Evolutionary conservation across 2,888 invertebrate species (phyloP).

Genomic region (Latrodectus elegans): DNA sequence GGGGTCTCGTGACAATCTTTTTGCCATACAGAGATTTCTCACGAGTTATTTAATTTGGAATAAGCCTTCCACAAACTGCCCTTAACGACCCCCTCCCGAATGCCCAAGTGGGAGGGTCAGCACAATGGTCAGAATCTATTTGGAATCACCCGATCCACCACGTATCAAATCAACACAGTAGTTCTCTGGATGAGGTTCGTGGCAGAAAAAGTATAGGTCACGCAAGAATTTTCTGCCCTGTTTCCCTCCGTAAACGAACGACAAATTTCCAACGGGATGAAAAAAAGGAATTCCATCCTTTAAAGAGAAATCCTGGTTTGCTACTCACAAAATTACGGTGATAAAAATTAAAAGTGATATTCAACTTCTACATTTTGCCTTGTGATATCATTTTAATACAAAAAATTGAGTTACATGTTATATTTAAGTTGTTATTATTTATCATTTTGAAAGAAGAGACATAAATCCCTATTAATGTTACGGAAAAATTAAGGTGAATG

Average conservation of each 20-base stretch:
- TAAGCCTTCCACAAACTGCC: slow-evolving; percentile 51
- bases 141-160: slow-evolving; percentile 42
- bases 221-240: slow-evolving; percentile 7
- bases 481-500: no score
- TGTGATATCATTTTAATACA: no score
- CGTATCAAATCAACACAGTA: slow-evolving; percentile 34
- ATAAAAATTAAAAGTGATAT: not conserved
- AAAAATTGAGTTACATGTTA: no score
- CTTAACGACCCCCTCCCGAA: slow-evolving; percentile 56
- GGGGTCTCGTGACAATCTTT: slow-evolving; percentile 61
- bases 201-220: slow-evolving; percentile 12
- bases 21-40: slow-evolving; percentile 64
- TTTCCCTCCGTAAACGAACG: not conserved
- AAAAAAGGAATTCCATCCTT: slow-evolving; percentile 27
- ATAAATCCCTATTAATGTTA: no score
- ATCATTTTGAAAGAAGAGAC: no score
- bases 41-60: slow-evolving; percentile 66
- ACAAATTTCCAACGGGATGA: not conserved
- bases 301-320: not conserved
- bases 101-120: slow-evolving; percentile 44
- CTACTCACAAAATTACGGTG: not conserved
- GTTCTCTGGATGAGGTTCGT: not conserved
- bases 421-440: no score
- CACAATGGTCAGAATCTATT: slow-evolving; percentile 68
- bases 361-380: no score